A percentile compares a stretch with the other conserved stretches of the same genome.
Evolutionary conservation across 2,113 vertebrate genomes (phyloP).

Genomic region (Sylvilagus bachmani): DNA sequence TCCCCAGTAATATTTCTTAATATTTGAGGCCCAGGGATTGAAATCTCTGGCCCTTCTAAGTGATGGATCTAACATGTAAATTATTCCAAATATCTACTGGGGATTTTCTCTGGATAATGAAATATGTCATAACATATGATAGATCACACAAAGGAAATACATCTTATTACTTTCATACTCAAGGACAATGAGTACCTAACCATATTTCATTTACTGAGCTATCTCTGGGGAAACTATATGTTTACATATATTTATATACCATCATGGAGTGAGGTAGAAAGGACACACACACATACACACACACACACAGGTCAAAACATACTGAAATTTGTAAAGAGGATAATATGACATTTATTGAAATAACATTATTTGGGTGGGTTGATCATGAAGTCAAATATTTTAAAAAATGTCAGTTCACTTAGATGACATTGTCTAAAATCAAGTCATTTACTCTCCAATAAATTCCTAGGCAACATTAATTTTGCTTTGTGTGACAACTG

Average conservation of each 20-base stretch:
- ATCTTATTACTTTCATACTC: neutral
- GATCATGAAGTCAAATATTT: neutral
- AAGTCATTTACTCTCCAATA: neutral
- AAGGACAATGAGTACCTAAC: neutral
- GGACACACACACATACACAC: neutral
- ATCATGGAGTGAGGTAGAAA: too few relatives aligned
- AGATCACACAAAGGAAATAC: neutral
- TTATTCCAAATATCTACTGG: neutral
- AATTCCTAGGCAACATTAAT: conserved; percentile 6
- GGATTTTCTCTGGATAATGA: neutral
- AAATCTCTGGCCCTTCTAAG: neutral
- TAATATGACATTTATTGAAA: neutral
- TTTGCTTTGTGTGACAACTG: neutral
- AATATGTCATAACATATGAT: neutral
- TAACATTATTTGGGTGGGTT: neutral
- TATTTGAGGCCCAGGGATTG: neutral
- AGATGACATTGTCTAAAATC: conserved; percentile 17
- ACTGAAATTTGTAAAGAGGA: neutral
- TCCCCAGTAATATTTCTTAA: neutral
- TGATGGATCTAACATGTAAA: neutral
- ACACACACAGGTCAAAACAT: neutral
- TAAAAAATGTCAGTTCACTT: neutral
- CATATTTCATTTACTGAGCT: neutral
- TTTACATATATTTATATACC: too few relatives aligned
- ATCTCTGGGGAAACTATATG: neutral